Percentiles rank a stretch among this genome's conserved stretches.
These are phyloP conservation scores for Ruditapes philippinarum DNA, from an alignment of 1,140 invertebrate genomes.

Conservation along the genomic window DNA sequence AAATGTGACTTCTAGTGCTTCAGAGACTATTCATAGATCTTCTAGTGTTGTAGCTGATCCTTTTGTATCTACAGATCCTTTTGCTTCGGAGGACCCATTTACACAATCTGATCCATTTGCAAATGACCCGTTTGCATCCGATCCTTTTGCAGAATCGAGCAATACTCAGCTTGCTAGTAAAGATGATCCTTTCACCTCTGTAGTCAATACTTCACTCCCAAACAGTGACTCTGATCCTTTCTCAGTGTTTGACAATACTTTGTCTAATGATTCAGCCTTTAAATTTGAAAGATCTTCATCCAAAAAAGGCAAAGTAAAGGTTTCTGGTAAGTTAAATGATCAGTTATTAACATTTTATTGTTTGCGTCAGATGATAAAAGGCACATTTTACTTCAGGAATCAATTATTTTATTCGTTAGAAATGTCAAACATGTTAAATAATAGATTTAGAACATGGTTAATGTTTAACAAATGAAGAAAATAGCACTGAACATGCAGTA, in stretches of 20 bases:
- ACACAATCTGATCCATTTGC: conserved; percentile 70
- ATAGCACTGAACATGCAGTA: too few relatives aligned
- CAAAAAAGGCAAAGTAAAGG: conserved; percentile 45
- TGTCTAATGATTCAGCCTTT: conserved; percentile 50
- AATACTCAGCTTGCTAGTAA: neutral
- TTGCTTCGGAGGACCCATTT: conserved; percentile 74
- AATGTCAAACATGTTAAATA: too few relatives aligned
- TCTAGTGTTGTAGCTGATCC: conserved; percentile 50
- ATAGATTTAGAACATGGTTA: too few relatives aligned
- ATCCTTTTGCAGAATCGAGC: conserved; percentile 43
- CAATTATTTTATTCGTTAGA: too few relatives aligned
- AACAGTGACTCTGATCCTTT: conserved; percentile 69
- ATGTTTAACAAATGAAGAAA: too few relatives aligned
- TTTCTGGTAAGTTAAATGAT: conserved; percentile 42
- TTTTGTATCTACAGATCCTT: conserved; percentile 60
- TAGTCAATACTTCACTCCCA: conserved; percentile 12
- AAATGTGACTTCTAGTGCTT: neutral
- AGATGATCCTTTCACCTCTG: conserved; percentile 57
- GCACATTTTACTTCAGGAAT: too few relatives aligned
- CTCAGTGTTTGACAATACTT: conserved; percentile 72
- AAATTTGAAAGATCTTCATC: conserved; percentile 65
- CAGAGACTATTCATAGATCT: conserved; percentile 2
- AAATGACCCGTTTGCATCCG: conserved; percentile 71
- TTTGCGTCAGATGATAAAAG: neutral
- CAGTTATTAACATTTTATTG: neutral